Base-by-base conservation (phyloP, 2,888 invertebrate genomes). In the Acrocyrtus sp. region DNA sequence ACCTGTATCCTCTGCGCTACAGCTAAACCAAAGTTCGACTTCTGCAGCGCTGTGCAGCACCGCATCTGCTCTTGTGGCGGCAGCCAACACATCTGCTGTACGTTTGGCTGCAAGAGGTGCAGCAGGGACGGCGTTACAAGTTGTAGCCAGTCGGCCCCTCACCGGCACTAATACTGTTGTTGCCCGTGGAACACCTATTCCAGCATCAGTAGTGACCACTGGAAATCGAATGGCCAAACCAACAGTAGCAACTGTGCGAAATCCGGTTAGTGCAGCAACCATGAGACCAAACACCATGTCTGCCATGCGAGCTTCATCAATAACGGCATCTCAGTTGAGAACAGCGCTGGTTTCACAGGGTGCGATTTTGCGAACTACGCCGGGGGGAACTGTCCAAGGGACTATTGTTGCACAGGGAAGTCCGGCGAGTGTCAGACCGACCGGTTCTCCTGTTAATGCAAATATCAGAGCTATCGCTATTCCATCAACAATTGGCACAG, bases 241-340 rank as follows among this genome's bases (percentile, higher is more conserved):
- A 39, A 47, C 63, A 1, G 57, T 48, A 1, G 43, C 60, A 1
- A 66, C 58, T 17, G 66, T 74, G 2, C 48, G 70, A 57, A 54
- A 39, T 47, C 69, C 69, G 1, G n/a, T n/a, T n/a, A 68, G 63
- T 43, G 60, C 45, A 15, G 39, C 19, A 22, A 43, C 68, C 1
- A 3, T 58, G 3, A 41, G 65, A 45, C 53, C 58, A 0, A 61
- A 60, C 0, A 41, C 58, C 0, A 45, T 57, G 2, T 29, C 67
- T 19, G 61, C 61, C 15, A 61, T 77, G 10, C 43, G 75, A 61
- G 70, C 77, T 3, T 61, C 74, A 1, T 74, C 77, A 1, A 22
- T 75, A 0, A 78, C 77, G 19, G 77, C 75, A 15, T 78, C 76
- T n/a, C 80, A 80, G 47, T 34, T 78, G 10, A 50, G 78, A 27